Evolutionary conservation across 2,888 invertebrate species (phyloP).

Genomic region (Cephus rjabovi): DNA sequence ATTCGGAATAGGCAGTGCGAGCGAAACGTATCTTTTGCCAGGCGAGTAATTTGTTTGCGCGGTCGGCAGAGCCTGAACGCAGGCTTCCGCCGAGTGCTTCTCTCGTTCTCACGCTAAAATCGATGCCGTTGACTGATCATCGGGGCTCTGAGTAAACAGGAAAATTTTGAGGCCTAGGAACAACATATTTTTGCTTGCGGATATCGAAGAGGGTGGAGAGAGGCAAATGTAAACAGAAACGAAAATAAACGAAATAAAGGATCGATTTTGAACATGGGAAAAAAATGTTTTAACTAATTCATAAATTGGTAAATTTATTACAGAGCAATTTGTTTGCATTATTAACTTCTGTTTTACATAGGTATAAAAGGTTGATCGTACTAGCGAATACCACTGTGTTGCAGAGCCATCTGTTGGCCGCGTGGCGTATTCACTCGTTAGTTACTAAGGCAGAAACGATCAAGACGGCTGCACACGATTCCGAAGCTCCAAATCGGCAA

Average conservation of each 20-base stretch:
- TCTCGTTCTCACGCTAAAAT: neutral
- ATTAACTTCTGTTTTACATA: neutral
- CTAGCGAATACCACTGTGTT: neutral
- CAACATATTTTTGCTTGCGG: neutral
- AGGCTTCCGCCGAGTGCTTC: neutral
- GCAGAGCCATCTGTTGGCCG: neutral
- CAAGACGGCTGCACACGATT: neutral
- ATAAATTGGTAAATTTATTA: neutral
- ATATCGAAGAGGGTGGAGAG: neutral
- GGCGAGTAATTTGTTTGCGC: neutral
- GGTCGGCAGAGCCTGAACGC: too few relatives aligned
- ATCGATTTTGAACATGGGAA: neutral
- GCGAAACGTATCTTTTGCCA: neutral
- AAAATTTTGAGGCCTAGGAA: neutral
- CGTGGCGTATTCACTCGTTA: neutral
- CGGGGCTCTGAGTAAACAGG: neutral
- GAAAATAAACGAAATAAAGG: neutral
- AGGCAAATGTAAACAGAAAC: neutral
- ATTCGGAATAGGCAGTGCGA: neutral
- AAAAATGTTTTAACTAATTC: neutral
- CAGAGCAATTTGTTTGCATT: neutral
- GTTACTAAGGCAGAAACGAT: neutral
- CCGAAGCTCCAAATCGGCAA: slow-evolving; percentile 31
- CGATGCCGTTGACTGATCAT: neutral
- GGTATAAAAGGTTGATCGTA: neutral